A percentile compares a stretch with the other conserved stretches of the same genome.
Evolutionary conservation across 2,888 invertebrate genomes (phyloP).

Genomic region (Cactoblastis cactorum): DNA sequence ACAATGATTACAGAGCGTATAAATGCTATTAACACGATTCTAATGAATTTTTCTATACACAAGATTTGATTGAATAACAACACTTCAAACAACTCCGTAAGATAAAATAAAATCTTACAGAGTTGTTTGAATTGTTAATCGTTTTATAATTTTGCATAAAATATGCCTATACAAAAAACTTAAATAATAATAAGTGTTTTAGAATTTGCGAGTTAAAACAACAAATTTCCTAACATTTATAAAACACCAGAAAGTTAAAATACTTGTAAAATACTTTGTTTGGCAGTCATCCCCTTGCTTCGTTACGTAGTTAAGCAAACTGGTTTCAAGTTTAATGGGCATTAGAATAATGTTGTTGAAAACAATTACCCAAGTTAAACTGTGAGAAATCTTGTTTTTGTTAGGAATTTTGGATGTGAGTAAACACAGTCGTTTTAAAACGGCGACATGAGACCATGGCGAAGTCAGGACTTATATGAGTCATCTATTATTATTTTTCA

Average conservation of each 20-base stretch:
- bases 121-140: no score
- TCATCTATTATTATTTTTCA: not conserved
- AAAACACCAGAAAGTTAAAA: conserved; percentile 2
- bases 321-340: conserved; percentile 42
- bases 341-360: conserved; percentile 33
- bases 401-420: conserved; percentile 33
- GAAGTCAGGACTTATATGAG: not conserved
- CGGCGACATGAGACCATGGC: not conserved
- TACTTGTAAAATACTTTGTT: conserved; percentile 12
- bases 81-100: no score
- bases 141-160: no score
- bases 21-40: no score
- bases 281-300: conserved; percentile 20
- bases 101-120: no score
- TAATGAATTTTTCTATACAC: no score
- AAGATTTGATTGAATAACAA: no score
- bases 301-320: conserved; percentile 35
- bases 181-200: no score
- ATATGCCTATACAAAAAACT: no score
- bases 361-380: conserved; percentile 46
- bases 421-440: conserved; percentile 17
- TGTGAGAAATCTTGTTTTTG: conserved; percentile 46
- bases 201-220: no score
- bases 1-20: no score
- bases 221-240: no score